Evolutionary conservation across 2,888 invertebrate genomes (phyloP), one percentile per base, ranked within the genome.

Genomic region (Sphaerophoria rueppellii): DNA sequence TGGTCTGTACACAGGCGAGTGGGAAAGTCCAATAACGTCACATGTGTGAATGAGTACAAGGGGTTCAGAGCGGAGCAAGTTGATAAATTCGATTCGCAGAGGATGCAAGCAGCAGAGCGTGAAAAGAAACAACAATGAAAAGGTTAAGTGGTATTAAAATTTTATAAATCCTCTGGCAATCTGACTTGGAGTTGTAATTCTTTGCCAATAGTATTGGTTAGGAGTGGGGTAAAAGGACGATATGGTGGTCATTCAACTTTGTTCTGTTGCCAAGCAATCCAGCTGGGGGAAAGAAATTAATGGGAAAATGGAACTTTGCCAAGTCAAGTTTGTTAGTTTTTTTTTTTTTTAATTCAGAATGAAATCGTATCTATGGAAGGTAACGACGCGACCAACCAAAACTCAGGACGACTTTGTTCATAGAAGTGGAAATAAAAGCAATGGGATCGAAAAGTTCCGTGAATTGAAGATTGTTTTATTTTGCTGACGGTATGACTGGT

Each of bases 231-330:
- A 34, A 35, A 24, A 24, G 24, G 24, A 24, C 1, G 24, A 24
- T 37, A 34, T 67, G 61, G 54, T 70, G 82, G 73, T 63, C 82
- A 77, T 82, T 82, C 82, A 77, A 82, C 82, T 74, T 74, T 70
- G 43, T 78, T 74, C 69, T 70, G 43, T 54, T 55, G 37, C 55
- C 55, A 79, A 61, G 34, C 69, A 69, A 74, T 69, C 43, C 24
- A 24, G 14, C 24, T 24, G 35, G 6, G 35, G 4, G 34, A 12
- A 37, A 55, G 35, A 57, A 57, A 57, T 57, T 35, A 43, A 16
- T 24, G 16, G 50, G 32, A 24, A 35, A 50, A 63, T 80, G 80
- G 80, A 80, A 74, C 43, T 24, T 72, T 72, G 78, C 72, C 78
- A 72, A 43, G 6, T 65, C 12, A 54, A 14, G 58, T 67, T 65